These are phyloP conservation scores for human (Homo sapiens) DNA, from an alignment of 2,113 vertebrate species.

Conservation along the genomic window GRCh38 chr1:226003501-226004000, in stretches of 20 bases:
- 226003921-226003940: background rate
- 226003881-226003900: background rate
- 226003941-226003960: background rate
- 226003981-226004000: background rate
- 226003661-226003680: background rate
- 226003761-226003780: background rate
- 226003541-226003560: background rate
- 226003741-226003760: background rate
- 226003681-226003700: background rate
- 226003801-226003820: background rate
- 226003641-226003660: background rate
- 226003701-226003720: background rate
- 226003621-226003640: background rate
- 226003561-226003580: background rate
- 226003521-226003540: background rate
- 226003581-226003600: constrained; percentile 5
- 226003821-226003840: background rate
- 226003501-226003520: background rate
- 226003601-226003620: background rate
- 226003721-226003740: background rate
- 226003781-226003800: background rate
- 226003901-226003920: background rate
- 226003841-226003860: background rate
- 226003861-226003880: background rate
- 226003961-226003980: background rate